Conservation (phyloP, 1,140 invertebrate species). For the Zelostemma sp. region DNA sequence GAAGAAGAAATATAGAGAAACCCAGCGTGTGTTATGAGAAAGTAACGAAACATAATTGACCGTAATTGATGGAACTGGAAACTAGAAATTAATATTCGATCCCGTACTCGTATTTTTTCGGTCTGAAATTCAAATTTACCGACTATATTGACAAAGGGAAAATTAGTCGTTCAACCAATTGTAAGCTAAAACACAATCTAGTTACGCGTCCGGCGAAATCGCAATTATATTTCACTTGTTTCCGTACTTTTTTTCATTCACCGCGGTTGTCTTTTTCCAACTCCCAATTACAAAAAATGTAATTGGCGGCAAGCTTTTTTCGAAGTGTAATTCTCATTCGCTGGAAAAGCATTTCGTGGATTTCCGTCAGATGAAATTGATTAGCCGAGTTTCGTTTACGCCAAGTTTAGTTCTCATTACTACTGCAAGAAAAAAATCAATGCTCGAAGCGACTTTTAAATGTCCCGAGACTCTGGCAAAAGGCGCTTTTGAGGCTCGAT, state of each 20-base stretch:
- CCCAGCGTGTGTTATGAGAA: neutral
- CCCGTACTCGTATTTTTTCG: conserved; percentile 9
- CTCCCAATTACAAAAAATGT: no score
- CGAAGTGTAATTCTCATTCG: no score
- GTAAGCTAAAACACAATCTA: neutral
- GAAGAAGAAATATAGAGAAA: neutral
- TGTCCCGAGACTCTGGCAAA: conserved; percentile 24
- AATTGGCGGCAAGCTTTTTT: no score
- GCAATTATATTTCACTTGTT: neutral
- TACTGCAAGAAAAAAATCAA: conserved; percentile 40
- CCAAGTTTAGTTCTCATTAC: no score
- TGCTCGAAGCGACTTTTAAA: conserved; percentile 34
- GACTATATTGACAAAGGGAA: neutral
- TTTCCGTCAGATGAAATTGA: no score
- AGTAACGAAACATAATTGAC: neutral
- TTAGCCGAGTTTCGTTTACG: no score
- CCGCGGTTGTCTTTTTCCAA: no score
- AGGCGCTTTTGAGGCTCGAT: conserved; percentile 33
- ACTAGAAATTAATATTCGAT: conserved; percentile 8
- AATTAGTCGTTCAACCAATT: neutral
- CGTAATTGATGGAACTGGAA: conserved; percentile 3
- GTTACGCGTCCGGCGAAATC: neutral
- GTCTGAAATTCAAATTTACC: neutral
- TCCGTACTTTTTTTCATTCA: no score
- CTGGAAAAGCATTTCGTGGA: no score